Evolutionary conservation across 2,113 vertebrate species (phyloP), one percentile per base, ranked within the genome.

Genomic region (Formicarius rufipectus): DNA sequence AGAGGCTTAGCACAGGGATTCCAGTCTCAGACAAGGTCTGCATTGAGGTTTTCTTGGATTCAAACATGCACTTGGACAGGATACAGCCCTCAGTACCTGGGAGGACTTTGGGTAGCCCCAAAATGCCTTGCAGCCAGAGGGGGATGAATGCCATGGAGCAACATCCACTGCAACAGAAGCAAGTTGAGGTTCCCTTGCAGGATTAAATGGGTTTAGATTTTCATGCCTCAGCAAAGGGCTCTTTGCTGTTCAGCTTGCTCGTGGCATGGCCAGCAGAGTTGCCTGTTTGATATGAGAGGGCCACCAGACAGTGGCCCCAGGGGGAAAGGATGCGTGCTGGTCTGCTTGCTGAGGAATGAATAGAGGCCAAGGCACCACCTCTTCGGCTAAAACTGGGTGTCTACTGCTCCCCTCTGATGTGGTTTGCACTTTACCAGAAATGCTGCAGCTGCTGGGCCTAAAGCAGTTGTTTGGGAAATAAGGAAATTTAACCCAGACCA

Each of bases 111-210:
- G 18, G 63, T 50, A 83, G 25, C 4, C 7, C 31, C 30, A 21
- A 2, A 4, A 25, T 1, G 2, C 37, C 40, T 44, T 80, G 31
- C 4, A 60, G 37, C 9, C 49, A 37, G 33, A 4, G 40, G 47
- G 39, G 10, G 3, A 31, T 58, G 68, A n/a, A 40, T 83, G 28
- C 17, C 33, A 7, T 5, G 25, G 47, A 25, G 15, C 18, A 58
- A n/a, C 3, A 6, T 31, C 50, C 2, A 3, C 74, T 35, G 42
- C 0, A 0, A 22, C 39, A 72, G 82, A 37, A 42, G 35, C 13
- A 39, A 53, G 33, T 11, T 39, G 42, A 69, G 53, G 14, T 66
- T 4, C 33, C 42, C 33, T 14, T 7, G 39, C 8, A 45, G 7
- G 35, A 55, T 12, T 30, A 16, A 53, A 73, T 18, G 11, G 8